phyloP scores from a whole-genome alignment of 2,113 vertebrate species.

The Baryphthengus martii region DNA sequence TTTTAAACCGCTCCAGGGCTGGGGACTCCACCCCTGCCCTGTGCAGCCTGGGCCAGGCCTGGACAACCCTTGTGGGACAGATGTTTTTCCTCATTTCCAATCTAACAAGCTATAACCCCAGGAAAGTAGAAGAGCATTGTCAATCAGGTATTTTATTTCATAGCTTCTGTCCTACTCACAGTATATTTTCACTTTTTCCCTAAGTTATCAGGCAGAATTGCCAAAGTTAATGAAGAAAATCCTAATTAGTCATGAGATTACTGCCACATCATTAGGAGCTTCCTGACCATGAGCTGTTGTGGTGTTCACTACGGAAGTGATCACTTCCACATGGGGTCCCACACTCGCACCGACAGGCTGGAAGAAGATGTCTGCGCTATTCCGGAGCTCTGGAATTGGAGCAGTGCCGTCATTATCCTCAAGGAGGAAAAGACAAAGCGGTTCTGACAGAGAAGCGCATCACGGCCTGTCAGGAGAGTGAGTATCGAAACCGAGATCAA shows the following conservation, averaged over 20 bases:
- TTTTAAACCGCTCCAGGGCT: background rate
- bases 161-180: background rate
- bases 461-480: background rate
- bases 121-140: background rate
- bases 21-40: background rate
- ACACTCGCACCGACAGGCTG: background rate
- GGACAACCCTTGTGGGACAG: background rate
- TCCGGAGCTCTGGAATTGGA: background rate
- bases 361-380: background rate
- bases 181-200: background rate
- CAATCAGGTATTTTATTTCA: background rate
- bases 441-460: background rate
- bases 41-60: background rate
- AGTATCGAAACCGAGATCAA: background rate
- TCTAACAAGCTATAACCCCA: fast-evolving
- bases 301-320: background rate
- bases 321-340: background rate
- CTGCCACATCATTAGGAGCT: background rate
- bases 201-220: background rate
- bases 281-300: background rate
- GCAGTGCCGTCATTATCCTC: background rate
- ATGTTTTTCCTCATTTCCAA: background rate
- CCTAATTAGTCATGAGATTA: background rate
- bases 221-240: background rate
- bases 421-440: background rate